A percentile compares a stretch with the other conserved stretches of the same genome.
Conservation (phyloP, 2,888 invertebrate genomes). For the Ephialtes manifestator region DNA sequence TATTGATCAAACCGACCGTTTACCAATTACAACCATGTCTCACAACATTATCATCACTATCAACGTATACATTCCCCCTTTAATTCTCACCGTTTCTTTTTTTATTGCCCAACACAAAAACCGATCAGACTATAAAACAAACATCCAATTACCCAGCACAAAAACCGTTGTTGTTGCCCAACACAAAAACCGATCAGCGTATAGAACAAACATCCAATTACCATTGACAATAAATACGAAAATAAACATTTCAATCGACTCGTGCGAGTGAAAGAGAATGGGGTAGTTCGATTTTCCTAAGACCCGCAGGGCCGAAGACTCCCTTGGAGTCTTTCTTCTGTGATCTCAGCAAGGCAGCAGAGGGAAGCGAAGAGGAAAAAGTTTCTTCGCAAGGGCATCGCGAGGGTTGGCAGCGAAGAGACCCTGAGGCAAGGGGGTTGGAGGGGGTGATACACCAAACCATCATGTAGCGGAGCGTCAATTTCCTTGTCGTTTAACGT, state of each 20-base stretch:
- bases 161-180: no score
- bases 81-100: not conserved
- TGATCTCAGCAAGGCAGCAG: constrained; percentile 53
- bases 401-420: constrained; percentile 38
- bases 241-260: constrained; percentile 48
- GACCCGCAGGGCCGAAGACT: constrained; percentile 24
- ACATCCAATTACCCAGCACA: constrained; percentile 52
- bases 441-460: constrained; percentile 48
- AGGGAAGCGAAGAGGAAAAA: constrained; percentile 39
- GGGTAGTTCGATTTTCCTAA: constrained; percentile 21
- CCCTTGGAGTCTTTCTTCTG: constrained; percentile 51
- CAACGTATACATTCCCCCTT: not conserved
- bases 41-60: not conserved
- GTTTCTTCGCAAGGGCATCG: constrained; percentile 46
- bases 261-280: constrained; percentile 10
- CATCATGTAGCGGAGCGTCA: constrained; percentile 75
- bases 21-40: not conserved
- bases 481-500: constrained; percentile 83
- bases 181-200: constrained; percentile 2
- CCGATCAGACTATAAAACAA: constrained; percentile 22
- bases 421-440: constrained; percentile 39
- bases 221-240: constrained; percentile 38
- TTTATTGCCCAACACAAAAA: not conserved
- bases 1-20: not conserved
- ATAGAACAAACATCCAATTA: constrained; percentile 48